Percentiles rank a stretch among this genome's conserved stretches.
Evolutionary conservation across 1,140 invertebrate genomes (phyloP).

Genomic region (Anadara kagoshimensis): DNA sequence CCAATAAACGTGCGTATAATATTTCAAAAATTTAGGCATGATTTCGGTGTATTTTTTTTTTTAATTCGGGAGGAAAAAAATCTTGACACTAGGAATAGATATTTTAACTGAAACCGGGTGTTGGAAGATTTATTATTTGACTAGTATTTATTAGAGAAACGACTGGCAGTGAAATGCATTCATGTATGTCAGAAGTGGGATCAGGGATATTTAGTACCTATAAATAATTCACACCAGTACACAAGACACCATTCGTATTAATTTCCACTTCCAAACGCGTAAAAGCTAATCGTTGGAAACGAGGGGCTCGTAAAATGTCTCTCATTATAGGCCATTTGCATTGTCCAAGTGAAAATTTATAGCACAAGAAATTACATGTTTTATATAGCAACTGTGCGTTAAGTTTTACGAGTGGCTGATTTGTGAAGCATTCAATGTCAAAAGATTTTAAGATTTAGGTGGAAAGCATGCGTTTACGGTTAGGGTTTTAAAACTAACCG

Average conservation of each 20-base stretch:
- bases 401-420: neutral
- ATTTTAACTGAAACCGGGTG: neutral
- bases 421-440: neutral
- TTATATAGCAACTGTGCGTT: neutral
- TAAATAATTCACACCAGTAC: constrained; percentile 3
- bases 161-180: constrained; percentile 2
- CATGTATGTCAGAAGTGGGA: neutral
- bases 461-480: neutral
- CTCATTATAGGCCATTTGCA: constrained; percentile 12
- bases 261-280: constrained; percentile 26
- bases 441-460: neutral
- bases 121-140: constrained; percentile 3
- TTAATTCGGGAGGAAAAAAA: neutral
- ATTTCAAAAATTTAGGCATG: no score
- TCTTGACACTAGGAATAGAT: neutral
- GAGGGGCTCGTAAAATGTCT: constrained; percentile 5
- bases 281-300: constrained; percentile 8
- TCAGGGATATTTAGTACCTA: constrained; percentile 2
- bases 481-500: neutral
- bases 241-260: constrained; percentile 25
- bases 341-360: constrained; percentile 18
- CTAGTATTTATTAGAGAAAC: neutral
- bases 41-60: no score
- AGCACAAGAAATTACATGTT: constrained; percentile 2
- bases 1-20: no score